A percentile compares a stretch with the other conserved stretches of the same genome.
Evolutionary conservation across 2,888 invertebrate genomes (phyloP).

Genomic region (Aspidapion aeneum): DNA sequence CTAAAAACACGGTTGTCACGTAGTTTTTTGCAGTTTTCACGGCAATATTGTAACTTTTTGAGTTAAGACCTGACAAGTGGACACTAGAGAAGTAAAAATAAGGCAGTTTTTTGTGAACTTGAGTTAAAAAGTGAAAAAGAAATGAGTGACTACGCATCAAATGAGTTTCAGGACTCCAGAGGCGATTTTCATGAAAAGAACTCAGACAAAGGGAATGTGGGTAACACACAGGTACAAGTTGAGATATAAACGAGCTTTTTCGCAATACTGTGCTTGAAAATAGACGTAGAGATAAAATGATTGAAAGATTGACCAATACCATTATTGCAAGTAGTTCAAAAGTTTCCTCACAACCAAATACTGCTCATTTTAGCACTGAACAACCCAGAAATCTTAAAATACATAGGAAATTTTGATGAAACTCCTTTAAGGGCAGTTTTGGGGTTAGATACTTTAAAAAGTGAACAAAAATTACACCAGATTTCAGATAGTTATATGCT

Average conservation of each 20-base stretch:
- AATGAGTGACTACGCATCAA: slow-evolving; percentile 13
- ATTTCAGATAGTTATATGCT: slow-evolving; percentile 7
- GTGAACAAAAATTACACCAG: not conserved
- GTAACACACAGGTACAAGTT: not conserved
- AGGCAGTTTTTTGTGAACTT: no score
- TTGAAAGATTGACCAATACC: not conserved
- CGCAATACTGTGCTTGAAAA: not conserved
- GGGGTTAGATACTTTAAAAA: not conserved
- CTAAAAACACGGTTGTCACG: no score
- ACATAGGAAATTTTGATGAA: slow-evolving; percentile 5
- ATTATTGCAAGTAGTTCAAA: not conserved
- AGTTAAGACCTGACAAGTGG: no score
- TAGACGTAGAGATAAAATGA: slow-evolving; percentile 1
- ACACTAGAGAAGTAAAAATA: no score
- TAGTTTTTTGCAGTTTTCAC: no score
- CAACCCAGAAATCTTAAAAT: not conserved
- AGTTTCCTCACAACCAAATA: no score
- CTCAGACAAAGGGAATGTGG: no score
- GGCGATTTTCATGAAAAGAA: not conserved
- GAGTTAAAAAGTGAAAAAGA: no score
- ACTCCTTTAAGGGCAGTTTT: slow-evolving; percentile 1
- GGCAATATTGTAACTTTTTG: no score
- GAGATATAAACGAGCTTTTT: not conserved
- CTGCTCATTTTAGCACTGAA: not conserved
- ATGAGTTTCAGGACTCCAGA: not conserved